Conservation (phyloP, 2,797 vertebrate genomes). For the Scyliorhinus canicula region DNA sequence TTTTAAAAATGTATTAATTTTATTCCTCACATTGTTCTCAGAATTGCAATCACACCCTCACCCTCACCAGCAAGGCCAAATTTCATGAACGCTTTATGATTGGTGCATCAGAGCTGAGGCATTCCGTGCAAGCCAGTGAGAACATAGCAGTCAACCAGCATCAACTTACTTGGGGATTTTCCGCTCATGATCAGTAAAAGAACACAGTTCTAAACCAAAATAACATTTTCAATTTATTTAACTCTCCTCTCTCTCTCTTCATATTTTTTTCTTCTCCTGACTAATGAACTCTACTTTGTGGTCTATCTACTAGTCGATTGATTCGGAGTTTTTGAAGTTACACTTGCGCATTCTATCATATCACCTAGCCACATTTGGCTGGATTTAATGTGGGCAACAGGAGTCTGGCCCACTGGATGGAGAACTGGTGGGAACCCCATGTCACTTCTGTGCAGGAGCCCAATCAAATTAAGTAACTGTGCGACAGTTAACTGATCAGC, state of each 20-base stretch:
- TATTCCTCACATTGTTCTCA: not conserved
- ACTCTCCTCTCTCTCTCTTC: not conserved
- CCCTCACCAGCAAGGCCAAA: not conserved
- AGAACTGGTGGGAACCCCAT: no score
- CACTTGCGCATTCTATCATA: not conserved
- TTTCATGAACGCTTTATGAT: not conserved
- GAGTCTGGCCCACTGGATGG: no score
- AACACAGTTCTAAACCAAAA: not conserved
- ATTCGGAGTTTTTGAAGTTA: not conserved
- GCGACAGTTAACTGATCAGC: no score
- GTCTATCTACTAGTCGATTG: not conserved
- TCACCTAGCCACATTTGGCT: not conserved
- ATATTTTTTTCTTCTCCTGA: not conserved
- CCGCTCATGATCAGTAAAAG: not conserved
- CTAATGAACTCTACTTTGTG: not conserved
- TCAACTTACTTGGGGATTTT: not conserved
- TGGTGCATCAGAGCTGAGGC: not conserved
- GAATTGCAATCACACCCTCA: not conserved
- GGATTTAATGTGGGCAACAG: no score
- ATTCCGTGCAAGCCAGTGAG: not conserved
- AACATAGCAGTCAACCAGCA: not conserved
- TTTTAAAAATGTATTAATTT: not conserved
- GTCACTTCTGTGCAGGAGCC: no score
- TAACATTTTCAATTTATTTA: not conserved
- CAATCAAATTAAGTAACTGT: no score